A percentile compares a stretch with the other conserved stretches of the same genome.
Conservation (phyloP, 2,888 invertebrate species). For the Leptura quadrifasciata region DNA sequence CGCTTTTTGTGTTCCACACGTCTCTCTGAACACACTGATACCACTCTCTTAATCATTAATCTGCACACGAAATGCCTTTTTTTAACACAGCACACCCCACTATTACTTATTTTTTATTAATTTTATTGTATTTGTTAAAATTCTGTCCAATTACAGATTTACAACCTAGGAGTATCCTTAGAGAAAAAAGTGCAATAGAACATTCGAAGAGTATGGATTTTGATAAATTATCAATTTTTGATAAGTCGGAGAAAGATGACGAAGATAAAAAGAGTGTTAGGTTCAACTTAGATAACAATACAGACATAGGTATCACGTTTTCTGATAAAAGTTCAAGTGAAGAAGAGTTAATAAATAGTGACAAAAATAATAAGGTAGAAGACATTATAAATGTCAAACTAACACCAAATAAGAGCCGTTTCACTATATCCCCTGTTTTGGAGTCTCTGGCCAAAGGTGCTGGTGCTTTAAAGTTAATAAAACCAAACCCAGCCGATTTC, state of each 20-base stretch:
- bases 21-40: too few relatives aligned
- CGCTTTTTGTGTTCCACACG: too few relatives aligned
- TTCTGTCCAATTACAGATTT: conserved; percentile 37
- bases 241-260: conserved; percentile 76
- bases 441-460: conserved; percentile 54
- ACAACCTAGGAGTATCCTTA: conserved; percentile 78
- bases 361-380: conserved; percentile 59
- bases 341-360: conserved; percentile 62
- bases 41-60: too few relatives aligned
- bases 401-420: conserved; percentile 62
- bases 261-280: conserved; percentile 87
- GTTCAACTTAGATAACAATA: conserved; percentile 77
- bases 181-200: conserved; percentile 76
- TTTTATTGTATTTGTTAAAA: too few relatives aligned
- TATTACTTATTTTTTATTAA: too few relatives aligned
- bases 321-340: conserved; percentile 70
- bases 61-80: too few relatives aligned
- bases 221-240: conserved; percentile 62
- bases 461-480: conserved; percentile 73
- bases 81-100: too few relatives aligned
- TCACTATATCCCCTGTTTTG: conserved; percentile 66
- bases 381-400: conserved; percentile 67
- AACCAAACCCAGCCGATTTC: conserved; percentile 78
- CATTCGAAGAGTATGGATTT: conserved; percentile 68
- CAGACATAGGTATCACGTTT: conserved; percentile 72